These are phyloP conservation scores for Nymphalis polychloros DNA, from an alignment of 2,888 invertebrate species.

Conservation along the genomic window DNA sequence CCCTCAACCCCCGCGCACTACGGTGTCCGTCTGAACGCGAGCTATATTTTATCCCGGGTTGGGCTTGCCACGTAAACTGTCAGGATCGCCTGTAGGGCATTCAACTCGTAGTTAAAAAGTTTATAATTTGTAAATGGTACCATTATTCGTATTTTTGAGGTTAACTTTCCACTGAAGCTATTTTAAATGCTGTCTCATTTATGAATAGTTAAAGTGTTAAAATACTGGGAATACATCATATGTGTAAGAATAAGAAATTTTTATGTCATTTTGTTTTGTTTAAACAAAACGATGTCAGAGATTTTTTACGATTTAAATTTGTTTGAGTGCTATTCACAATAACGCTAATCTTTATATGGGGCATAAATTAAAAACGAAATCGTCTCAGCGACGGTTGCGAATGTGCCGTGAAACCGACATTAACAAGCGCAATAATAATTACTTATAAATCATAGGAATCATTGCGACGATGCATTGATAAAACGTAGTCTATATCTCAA, in stretches of 20 bases:
- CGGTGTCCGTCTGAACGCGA: constrained; percentile 75
- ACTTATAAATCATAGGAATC: constrained; percentile 77
- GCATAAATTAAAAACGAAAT: constrained; percentile 64
- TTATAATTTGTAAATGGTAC: constrained; percentile 37
- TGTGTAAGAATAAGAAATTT: neutral
- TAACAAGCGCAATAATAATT: constrained; percentile 79
- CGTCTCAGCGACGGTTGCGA: constrained; percentile 63
- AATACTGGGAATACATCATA: neutral
- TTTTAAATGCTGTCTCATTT: neutral
- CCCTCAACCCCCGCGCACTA: constrained; percentile 49
- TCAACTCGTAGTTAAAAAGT: constrained; percentile 72
- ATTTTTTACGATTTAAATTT: constrained; percentile 11
- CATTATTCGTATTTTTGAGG: neutral
- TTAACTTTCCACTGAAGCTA: neutral
- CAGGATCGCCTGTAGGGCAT: constrained; percentile 75
- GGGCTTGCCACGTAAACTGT: constrained; percentile 77
- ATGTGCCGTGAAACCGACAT: constrained; percentile 77
- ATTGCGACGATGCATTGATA: constrained; percentile 81
- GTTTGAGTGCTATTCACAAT: constrained; percentile 22
- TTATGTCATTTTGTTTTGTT: neutral
- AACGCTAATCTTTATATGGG: constrained; percentile 31
- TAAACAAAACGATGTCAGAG: neutral
- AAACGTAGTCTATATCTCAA: constrained; percentile 76
- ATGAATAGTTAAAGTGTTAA: neutral
- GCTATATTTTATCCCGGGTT: constrained; percentile 80